phyloP scores from a whole-genome alignment of 2,797 vertebrate genomes.

The Amazonetta brasiliensis region DNA sequence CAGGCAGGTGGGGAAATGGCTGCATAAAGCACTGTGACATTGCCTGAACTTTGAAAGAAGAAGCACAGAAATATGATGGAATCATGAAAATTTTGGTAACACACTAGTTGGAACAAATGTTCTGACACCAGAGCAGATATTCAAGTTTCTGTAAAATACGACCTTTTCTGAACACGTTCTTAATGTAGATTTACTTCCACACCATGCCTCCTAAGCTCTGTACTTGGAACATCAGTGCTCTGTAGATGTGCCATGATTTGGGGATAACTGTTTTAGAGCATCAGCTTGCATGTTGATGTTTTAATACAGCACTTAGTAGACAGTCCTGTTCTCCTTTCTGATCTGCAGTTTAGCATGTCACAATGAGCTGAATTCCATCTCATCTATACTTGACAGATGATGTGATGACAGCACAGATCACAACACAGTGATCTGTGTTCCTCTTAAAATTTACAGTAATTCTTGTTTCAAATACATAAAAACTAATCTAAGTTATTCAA shows the following conservation, averaged over 20 bases:
- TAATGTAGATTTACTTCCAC: neutral
- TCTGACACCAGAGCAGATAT: neutral
- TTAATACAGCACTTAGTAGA: accelerated
- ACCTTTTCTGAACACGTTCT: neutral
- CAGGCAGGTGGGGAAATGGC: neutral
- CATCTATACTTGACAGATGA: too few species aligned
- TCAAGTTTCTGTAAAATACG: neutral
- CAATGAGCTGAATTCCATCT: neutral
- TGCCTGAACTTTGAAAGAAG: neutral
- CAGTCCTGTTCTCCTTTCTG: neutral
- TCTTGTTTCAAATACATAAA: neutral
- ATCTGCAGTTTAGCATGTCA: neutral
- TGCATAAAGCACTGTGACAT: neutral
- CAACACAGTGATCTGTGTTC: neutral
- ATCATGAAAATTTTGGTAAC: neutral
- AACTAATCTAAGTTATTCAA: neutral
- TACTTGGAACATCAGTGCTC: neutral
- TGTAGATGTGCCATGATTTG: neutral
- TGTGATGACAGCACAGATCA: neutral
- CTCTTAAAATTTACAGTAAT: neutral
- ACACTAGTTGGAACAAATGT: neutral
- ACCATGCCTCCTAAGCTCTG: neutral
- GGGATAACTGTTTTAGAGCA: too few species aligned
- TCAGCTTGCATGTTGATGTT: too few species aligned
- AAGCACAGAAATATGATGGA: neutral